Evolutionary conservation across 2,888 invertebrate genomes (phyloP).

Genomic region (Andrena hattorfiana): DNA sequence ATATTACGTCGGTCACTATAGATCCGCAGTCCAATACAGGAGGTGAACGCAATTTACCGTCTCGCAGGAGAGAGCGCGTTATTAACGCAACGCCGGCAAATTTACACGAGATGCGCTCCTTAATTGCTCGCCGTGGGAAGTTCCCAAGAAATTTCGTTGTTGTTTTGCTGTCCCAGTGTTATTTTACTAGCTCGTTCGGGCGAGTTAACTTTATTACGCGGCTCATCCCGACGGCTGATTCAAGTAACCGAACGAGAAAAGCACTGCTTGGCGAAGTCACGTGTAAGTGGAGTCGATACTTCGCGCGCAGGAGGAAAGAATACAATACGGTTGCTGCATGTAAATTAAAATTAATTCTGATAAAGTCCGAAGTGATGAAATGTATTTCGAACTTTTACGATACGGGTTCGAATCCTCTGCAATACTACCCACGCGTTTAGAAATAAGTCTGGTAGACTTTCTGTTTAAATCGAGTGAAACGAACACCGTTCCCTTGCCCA

Average conservation of each 20-base stretch:
- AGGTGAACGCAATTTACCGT: conserved; percentile 28
- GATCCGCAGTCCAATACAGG: conserved; percentile 36
- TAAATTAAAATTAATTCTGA: not conserved
- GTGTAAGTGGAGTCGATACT: not conserved
- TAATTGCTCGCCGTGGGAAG: conserved; percentile 13
- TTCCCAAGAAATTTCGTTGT: conserved; percentile 16
- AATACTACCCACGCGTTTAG: not conserved
- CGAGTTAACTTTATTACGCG: conserved; percentile 24
- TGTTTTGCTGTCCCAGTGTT: conserved; percentile 20
- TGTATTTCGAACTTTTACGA: not conserved
- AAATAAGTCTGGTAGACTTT: not conserved
- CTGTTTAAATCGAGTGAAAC: not conserved
- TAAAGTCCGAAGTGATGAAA: not conserved
- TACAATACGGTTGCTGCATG: too few species aligned
- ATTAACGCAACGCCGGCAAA: conserved; percentile 31
- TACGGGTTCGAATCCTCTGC: not conserved
- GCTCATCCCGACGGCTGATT: conserved; percentile 19
- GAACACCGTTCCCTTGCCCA: not conserved
- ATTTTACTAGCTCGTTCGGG: not conserved
- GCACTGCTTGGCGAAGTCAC: not conserved
- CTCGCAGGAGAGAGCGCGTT: not conserved
- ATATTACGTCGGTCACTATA: conserved; percentile 47
- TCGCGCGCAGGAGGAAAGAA: not conserved
- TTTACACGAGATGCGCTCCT: conserved; percentile 18
- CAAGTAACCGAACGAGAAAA: not conserved